Conservation (phyloP, 2,888 invertebrate genomes). For the Ariolimax columbianus region DNA sequence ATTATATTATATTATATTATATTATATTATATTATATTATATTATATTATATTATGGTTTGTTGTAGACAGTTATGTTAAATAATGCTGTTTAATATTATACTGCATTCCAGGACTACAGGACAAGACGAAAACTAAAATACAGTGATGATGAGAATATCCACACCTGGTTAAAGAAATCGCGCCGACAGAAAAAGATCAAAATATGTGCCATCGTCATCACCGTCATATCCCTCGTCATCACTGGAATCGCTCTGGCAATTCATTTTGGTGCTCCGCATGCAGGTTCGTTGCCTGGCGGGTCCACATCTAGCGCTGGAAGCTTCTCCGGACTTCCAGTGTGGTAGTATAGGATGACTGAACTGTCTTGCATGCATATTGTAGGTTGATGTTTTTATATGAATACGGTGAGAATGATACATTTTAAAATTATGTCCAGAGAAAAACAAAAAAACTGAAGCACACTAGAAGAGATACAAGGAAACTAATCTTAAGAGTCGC, state of each 20-base stretch:
- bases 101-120: conserved; percentile 38
- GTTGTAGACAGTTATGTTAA: neutral
- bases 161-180: conserved; percentile 40
- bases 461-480: too few species aligned
- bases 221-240: conserved; percentile 36
- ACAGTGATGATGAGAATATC: conserved; percentile 18
- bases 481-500: too few species aligned
- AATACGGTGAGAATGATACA: too few species aligned
- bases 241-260: conserved; percentile 47
- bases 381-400: too few species aligned
- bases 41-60: neutral
- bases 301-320: neutral
- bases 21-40: neutral
- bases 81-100: neutral
- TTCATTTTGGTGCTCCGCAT: conserved; percentile 46
- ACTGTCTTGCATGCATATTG: neutral
- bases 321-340: neutral
- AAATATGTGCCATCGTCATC: conserved; percentile 38
- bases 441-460: too few species aligned
- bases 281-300: neutral
- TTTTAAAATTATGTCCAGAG: too few species aligned
- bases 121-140: conserved; percentile 35
- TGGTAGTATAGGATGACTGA: neutral
- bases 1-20: neutral
- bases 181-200: conserved; percentile 22